These are phyloP conservation scores for Prietella phreatophila DNA, from an alignment of 2,113 vertebrate species.

Conservation along the genomic window DNA sequence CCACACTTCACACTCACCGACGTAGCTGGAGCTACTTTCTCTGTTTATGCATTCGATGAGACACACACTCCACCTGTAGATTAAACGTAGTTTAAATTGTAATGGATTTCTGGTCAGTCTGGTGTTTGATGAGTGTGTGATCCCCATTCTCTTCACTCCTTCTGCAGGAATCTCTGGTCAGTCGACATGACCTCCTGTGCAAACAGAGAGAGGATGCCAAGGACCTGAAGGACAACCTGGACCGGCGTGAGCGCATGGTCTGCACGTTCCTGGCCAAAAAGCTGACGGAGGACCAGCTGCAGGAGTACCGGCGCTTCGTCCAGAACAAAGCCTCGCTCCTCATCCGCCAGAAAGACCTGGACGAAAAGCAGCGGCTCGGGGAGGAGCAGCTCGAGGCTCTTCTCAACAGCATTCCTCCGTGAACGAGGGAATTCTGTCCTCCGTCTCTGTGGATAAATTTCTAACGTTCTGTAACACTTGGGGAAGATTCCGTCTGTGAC, in stretches of 20 bases:
- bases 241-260: constrained; percentile 84
- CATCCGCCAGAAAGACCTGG: constrained; percentile 88
- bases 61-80: no score
- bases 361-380: constrained; percentile 80
- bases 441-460: neutral
- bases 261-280: constrained; percentile 80
- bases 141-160: neutral
- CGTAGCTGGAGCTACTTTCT: no score
- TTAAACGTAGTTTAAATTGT: no score
- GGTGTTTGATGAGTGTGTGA: neutral
- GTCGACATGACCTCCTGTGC: constrained; percentile 81
- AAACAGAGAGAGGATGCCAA: constrained; percentile 88
- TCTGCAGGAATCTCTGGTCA: constrained; percentile 78
- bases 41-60: no score
- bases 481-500: neutral
- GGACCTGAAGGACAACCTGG: constrained; percentile 91
- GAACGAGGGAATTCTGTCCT: constrained; percentile 29
- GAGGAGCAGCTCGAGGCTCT: constrained; percentile 85
- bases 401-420: constrained; percentile 63
- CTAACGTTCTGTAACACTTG: neutral
- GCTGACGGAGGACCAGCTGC: constrained; percentile 76
- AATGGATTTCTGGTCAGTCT: neutral
- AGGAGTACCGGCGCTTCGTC: constrained; percentile 78
- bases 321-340: constrained; percentile 84
- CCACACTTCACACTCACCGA: no score